Conservation (phyloP, 2,888 invertebrate genomes). For the Stenolophus ochropezus region DNA sequence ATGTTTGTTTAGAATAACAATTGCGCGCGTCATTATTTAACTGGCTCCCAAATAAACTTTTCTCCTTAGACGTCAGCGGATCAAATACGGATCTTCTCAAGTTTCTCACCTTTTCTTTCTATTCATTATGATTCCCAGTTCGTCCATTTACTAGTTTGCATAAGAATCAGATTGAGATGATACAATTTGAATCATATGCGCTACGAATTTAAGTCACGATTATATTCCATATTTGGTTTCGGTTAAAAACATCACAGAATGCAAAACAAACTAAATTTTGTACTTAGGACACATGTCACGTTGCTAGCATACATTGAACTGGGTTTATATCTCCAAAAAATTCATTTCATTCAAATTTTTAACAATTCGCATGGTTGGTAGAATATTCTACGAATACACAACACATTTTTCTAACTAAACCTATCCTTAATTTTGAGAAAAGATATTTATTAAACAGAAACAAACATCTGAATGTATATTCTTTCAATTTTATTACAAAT, state of each 20-base stretch:
- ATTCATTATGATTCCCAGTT: slow-evolving; percentile 9
- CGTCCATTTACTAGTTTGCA: background rate
- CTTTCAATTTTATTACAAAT: no score
- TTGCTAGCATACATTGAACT: background rate
- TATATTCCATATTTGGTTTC: slow-evolving; percentile 29
- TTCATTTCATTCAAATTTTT: background rate
- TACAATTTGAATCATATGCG: slow-evolving; percentile 9
- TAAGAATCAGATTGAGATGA: slow-evolving; percentile 7
- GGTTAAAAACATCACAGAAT: slow-evolving; percentile 9
- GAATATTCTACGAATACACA: no score
- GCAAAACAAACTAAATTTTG: slow-evolving; percentile 40
- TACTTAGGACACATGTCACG: background rate
- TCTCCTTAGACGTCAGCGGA: background rate
- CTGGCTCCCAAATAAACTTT: slow-evolving; percentile 3
- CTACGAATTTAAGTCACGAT: slow-evolving; percentile 29
- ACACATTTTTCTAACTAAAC: no score
- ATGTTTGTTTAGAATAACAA: slow-evolving; percentile 33
- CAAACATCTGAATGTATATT: no score
- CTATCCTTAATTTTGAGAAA: no score
- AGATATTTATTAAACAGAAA: no score
- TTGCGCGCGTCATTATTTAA: slow-evolving; percentile 25
- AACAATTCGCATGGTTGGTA: background rate
- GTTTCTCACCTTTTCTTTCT: background rate
- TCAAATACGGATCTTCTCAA: background rate
- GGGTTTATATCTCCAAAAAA: background rate